phyloP scores from a whole-genome alignment of 1,140 invertebrate genomes.

The Stratiolaelaps scimitus region DNA sequence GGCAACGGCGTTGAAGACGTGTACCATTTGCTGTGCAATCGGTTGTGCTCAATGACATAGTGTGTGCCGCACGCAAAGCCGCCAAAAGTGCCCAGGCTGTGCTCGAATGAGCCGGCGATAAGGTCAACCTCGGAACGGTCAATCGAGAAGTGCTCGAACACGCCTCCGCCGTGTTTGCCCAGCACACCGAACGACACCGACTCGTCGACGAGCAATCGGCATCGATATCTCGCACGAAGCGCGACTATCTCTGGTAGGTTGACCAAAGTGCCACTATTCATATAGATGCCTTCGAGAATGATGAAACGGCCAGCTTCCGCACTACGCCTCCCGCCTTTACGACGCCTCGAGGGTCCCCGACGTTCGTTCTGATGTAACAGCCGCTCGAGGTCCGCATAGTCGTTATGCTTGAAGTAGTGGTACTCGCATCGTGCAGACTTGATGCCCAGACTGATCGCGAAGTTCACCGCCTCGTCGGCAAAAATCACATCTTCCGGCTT shows the following conservation, averaged over 20 bases:
- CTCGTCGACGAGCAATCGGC: slow-evolving; percentile 88
- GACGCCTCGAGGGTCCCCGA: slow-evolving; percentile 43
- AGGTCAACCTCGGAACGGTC: slow-evolving; percentile 70
- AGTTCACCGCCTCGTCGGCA: slow-evolving; percentile 81
- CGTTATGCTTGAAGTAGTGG: slow-evolving; percentile 83
- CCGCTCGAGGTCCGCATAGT: slow-evolving; percentile 65
- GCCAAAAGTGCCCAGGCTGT: slow-evolving; percentile 71
- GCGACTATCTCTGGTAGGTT: slow-evolving; percentile 60
- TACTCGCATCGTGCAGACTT: slow-evolving; percentile 73
- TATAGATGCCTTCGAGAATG: slow-evolving; percentile 82
- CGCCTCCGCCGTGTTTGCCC: slow-evolving; percentile 66
- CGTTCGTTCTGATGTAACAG: slow-evolving; percentile 58
- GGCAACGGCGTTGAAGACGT: slow-evolving; percentile 94
- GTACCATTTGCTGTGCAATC: slow-evolving; percentile 56
- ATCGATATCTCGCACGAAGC: slow-evolving; percentile 71
- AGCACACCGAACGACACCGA: slow-evolving; percentile 79
- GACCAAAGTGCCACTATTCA: slow-evolving; percentile 77
- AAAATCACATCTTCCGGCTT: slow-evolving; percentile 85
- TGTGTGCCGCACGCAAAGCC: slow-evolving; percentile 87
- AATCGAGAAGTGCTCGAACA: slow-evolving; percentile 71
- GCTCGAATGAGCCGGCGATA: slow-evolving; percentile 79
- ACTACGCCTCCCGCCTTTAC: slow-evolving; percentile 58
- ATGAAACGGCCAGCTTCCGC: slow-evolving; percentile 63
- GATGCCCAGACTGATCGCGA: slow-evolving; percentile 86
- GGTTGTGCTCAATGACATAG: slow-evolving; percentile 88